These are phyloP conservation scores for Dione vanillae DNA, from an alignment of 2,888 invertebrate species.

Conservation along the genomic window DNA sequence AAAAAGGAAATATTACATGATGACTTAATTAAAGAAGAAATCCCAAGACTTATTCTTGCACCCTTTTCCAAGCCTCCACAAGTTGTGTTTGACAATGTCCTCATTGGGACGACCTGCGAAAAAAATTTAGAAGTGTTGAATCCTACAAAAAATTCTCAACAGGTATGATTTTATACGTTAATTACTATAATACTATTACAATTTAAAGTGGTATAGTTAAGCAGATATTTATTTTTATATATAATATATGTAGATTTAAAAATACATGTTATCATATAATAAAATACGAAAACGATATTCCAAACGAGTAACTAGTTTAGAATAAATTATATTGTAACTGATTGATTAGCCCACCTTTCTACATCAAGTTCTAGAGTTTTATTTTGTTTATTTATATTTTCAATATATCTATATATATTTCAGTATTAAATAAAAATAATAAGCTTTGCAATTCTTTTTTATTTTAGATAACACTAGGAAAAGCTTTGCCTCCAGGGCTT, in stretches of 20 bases:
- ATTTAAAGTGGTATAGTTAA: too few species aligned
- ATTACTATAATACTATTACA: too few species aligned
- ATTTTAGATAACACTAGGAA: constrained; percentile 68
- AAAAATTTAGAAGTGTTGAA: constrained; percentile 84
- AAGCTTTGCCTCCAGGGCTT: constrained; percentile 82
- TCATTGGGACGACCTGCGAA: constrained; percentile 81
- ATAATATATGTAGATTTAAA: too few species aligned
- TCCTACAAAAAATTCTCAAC: constrained; percentile 75
- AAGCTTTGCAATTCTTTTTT: neutral
- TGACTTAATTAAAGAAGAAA: constrained; percentile 71
- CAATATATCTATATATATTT: too few species aligned
- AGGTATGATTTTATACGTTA: constrained; percentile 67
- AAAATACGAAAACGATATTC: too few species aligned
- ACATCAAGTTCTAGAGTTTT: too few species aligned
- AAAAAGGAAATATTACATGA: constrained; percentile 61
- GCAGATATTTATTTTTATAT: neutral
- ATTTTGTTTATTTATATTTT: too few species aligned
- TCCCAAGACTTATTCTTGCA: constrained; percentile 83
- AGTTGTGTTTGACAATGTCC: constrained; percentile 87
- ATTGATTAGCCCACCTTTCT: too few species aligned
- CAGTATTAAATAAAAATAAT: too few species aligned
- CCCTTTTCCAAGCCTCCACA: constrained; percentile 88
- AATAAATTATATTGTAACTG: too few species aligned
- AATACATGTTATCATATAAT: too few species aligned
- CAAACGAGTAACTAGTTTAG: too few species aligned